phyloP scores from a whole-genome alignment of 2,113 vertebrate genomes.

The Lethenteron reissneri region DNA sequence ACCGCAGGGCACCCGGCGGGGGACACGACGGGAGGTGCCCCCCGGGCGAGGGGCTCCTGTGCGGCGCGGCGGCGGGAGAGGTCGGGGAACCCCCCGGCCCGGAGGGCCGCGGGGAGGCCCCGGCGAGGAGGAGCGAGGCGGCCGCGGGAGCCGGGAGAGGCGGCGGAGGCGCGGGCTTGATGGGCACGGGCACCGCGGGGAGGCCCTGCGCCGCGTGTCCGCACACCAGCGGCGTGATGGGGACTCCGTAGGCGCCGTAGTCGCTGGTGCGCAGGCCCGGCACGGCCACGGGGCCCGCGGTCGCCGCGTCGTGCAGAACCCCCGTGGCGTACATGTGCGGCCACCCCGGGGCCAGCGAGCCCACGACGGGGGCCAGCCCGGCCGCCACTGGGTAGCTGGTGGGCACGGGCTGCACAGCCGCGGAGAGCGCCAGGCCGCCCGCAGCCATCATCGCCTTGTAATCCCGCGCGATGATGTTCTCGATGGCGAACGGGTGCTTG shows the following conservation, averaged over 20 bases:
- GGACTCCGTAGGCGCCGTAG: slow-evolving; percentile 74
- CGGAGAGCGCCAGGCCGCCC: slow-evolving; percentile 74
- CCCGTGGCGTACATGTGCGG: slow-evolving; percentile 73
- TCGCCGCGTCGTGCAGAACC: slow-evolving; percentile 55
- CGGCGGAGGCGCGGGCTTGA: slow-evolving; percentile 49
- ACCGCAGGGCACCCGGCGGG: slow-evolving; percentile 45
- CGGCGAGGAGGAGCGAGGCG: slow-evolving; percentile 74
- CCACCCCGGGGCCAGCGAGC: slow-evolving; percentile 44
- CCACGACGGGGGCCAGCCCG: slow-evolving; percentile 57
- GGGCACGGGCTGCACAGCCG: slow-evolving; percentile 64
- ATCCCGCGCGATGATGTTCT: slow-evolving; percentile 94
- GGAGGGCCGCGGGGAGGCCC: slow-evolving; percentile 13
- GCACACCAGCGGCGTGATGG: slow-evolving; percentile 62
- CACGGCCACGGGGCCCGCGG: slow-evolving; percentile 46
- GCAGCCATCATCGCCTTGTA: slow-evolving; percentile 92
- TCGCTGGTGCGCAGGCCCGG: slow-evolving; percentile 43
- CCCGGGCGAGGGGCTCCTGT: slow-evolving; percentile 82
- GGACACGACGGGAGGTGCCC: slow-evolving; percentile 75
- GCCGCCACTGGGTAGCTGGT: slow-evolving; percentile 76
- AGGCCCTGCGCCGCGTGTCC: slow-evolving; percentile 64
- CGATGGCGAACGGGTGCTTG: slow-evolving; percentile 95
- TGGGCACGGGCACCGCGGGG: slow-evolving; percentile 83
- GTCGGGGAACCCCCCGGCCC: slow-evolving; percentile 26
- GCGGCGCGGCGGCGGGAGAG: slow-evolving; percentile 75
- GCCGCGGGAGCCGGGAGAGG: slow-evolving; percentile 69